Conservation (phyloP, 2,113 vertebrate species). For the Dasypus novemcinctus region DNA sequence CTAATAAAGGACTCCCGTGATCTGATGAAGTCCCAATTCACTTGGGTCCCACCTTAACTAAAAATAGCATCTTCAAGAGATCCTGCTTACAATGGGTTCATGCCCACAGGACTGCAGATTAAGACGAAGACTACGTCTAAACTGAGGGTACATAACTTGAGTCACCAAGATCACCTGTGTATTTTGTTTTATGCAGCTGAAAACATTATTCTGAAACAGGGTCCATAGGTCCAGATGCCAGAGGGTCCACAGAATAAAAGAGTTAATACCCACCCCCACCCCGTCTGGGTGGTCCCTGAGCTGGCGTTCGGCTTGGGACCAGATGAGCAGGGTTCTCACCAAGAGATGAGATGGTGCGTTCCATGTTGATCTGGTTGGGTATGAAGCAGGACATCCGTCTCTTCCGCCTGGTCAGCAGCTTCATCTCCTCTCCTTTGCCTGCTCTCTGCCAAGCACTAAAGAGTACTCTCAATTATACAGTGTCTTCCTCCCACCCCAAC, state of each 20-base stretch:
- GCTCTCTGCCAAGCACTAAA: background rate
- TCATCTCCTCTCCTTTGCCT: background rate
- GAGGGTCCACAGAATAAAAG: background rate
- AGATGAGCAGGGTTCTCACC: background rate
- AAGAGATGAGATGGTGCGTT: background rate
- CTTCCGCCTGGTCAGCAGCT: too few species aligned
- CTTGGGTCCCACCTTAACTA: too few species aligned
- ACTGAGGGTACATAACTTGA: too few species aligned
- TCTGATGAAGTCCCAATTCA: too few species aligned
- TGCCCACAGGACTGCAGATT: too few species aligned
- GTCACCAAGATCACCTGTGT: too few species aligned
- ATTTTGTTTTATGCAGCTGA: background rate
- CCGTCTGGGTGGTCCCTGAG: background rate
- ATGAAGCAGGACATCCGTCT: fast-evolving
- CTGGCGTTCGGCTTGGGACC: background rate
- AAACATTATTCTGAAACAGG: background rate
- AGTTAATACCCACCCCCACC: background rate
- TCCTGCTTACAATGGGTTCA: too few species aligned
- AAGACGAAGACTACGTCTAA: too few species aligned
- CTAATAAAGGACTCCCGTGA: too few species aligned
- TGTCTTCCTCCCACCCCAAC: background rate
- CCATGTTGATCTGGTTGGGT: background rate
- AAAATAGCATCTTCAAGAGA: too few species aligned
- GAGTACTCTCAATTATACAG: background rate
- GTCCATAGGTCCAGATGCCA: background rate